Evolutionary conservation across 2,797 vertebrate species (phyloP).

Genomic region (Poeciliopsis gracilis): DNA sequence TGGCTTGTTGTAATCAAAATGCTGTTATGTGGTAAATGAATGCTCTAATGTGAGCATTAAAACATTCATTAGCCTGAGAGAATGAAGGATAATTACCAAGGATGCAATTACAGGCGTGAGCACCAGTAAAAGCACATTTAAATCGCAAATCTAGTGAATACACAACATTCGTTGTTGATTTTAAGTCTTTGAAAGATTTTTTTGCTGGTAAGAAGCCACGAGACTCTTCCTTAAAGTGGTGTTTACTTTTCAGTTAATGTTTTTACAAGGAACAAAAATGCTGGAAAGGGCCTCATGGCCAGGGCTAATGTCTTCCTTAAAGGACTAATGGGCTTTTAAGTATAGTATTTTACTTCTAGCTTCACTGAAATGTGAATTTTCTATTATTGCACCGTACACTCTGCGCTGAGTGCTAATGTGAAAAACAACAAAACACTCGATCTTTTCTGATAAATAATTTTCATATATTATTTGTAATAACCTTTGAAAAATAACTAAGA

Average conservation of each 20-base stretch:
- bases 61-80: constrained; percentile 81
- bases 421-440: constrained; percentile 31
- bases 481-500: constrained; percentile 37
- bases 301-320: constrained; percentile 58
- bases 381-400: constrained; percentile 36
- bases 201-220: constrained; percentile 16
- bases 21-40: constrained; percentile 83
- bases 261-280: constrained; percentile 34
- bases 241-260: constrained; percentile 46
- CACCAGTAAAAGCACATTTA: constrained; percentile 66
- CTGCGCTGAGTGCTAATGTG: constrained; percentile 50
- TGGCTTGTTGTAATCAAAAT: constrained; percentile 83
- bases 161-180: constrained; percentile 48
- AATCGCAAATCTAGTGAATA: constrained; percentile 64
- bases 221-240: constrained; percentile 41
- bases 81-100: constrained; percentile 80
- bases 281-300: constrained; percentile 40
- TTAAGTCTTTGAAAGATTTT: constrained; percentile 16
- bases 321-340: constrained; percentile 75
- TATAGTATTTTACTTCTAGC: constrained; percentile 65
- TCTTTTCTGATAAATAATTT: constrained; percentile 20
- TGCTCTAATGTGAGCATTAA: constrained; percentile 82
- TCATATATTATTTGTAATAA: constrained; percentile 40
- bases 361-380: constrained; percentile 56
- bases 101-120: constrained; percentile 74